phyloP scores from a whole-genome alignment of 2,797 vertebrate species.

The Gymnocypris eckloni region DNA sequence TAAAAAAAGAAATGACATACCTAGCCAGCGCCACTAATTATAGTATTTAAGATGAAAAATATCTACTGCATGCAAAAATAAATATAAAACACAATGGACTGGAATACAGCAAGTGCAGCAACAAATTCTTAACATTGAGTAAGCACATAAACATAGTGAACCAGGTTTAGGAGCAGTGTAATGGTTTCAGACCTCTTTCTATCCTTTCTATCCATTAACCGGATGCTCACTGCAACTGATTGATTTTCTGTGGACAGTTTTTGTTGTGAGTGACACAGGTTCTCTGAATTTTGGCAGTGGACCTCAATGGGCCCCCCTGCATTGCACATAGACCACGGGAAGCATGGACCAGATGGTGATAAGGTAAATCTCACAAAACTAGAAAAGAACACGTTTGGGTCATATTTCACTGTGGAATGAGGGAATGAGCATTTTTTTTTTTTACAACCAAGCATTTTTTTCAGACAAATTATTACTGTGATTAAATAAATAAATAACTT shows the following conservation, averaged over 20 bases:
- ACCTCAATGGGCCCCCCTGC: not conserved
- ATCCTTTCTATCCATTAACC: conserved; percentile 26
- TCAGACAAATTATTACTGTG: too few relatives aligned
- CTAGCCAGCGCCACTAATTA: not conserved
- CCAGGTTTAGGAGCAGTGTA: conserved; percentile 33
- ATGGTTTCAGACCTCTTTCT: conserved; percentile 37
- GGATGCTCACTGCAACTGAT: conserved; percentile 43
- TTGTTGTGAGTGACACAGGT: conserved; percentile 49
- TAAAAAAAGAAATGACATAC: not conserved
- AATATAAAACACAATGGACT: conserved; percentile 7
- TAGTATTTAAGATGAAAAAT: not conserved
- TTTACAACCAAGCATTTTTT: not conserved
- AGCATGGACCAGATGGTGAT: not conserved
- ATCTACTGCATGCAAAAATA: not conserved
- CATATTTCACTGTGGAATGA: not conserved
- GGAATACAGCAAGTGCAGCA: not conserved
- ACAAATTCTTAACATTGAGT: conserved; percentile 2
- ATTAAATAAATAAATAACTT: not conserved
- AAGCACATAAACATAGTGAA: conserved; percentile 35
- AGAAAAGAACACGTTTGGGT: not conserved
- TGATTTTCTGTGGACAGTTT: conserved; percentile 55
- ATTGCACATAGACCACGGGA: conserved; percentile 8
- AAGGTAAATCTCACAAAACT: not conserved
- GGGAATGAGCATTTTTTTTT: not conserved
- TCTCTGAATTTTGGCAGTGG: not conserved